phyloP scores from a whole-genome alignment of 2,888 invertebrate genomes.

The Lymantria dispar region DNA sequence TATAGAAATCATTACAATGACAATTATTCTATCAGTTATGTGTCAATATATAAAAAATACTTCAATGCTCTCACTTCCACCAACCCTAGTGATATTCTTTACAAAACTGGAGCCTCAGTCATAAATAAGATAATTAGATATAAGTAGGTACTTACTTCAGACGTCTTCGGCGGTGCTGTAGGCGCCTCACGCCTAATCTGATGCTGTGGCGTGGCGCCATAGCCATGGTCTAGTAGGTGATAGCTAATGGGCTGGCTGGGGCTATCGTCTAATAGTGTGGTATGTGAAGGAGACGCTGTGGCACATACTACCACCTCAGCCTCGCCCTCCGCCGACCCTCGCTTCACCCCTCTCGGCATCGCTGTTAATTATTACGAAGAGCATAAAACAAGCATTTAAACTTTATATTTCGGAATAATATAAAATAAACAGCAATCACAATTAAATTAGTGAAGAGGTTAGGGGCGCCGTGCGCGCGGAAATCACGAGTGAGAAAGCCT shows the following conservation, averaged over 20 bases:
- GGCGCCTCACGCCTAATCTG: slow-evolving; percentile 83
- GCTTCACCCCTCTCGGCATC: slow-evolving; percentile 85
- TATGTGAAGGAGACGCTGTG: slow-evolving; percentile 80
- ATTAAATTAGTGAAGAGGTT: slow-evolving; percentile 80
- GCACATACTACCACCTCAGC: slow-evolving; percentile 76
- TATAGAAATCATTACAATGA: neutral
- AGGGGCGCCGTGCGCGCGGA: slow-evolving; percentile 80
- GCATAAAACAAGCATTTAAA: slow-evolving; percentile 30
- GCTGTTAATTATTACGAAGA: slow-evolving; percentile 52
- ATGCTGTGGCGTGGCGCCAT: slow-evolving; percentile 90
- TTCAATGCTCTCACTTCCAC: neutral
- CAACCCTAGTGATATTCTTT: neutral
- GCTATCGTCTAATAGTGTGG: slow-evolving; percentile 76
- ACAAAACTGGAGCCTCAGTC: neutral
- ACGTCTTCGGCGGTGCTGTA: slow-evolving; percentile 80
- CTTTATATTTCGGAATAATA: slow-evolving; percentile 32
- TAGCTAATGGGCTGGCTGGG: slow-evolving; percentile 84
- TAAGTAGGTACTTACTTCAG: slow-evolving; percentile 66
- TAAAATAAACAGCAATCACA: slow-evolving; percentile 57
- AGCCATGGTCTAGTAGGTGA: slow-evolving; percentile 93
- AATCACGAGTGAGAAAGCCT: slow-evolving; percentile 70
- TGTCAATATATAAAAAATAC: neutral
- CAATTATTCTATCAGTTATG: neutral
- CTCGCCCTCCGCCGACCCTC: slow-evolving; percentile 80
- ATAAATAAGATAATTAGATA: neutral